Percentiles rank a stretch among this genome's conserved stretches.
phyloP scores from a whole-genome alignment of 2,113 vertebrate genomes.

The Campylomormyrus tamandua region DNA sequence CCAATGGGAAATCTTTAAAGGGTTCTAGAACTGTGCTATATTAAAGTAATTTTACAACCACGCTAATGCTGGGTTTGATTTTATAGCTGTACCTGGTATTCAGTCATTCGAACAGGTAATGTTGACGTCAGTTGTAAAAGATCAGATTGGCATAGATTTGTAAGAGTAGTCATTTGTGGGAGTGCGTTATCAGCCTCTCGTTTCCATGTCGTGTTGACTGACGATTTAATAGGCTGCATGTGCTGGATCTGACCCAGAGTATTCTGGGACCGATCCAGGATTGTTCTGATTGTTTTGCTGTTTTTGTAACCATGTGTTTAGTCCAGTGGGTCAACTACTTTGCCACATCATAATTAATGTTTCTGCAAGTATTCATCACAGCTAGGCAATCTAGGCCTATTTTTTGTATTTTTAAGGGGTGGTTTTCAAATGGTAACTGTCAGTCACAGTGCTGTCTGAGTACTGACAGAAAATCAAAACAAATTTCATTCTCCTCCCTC shows the following conservation, averaged over 20 bases:
- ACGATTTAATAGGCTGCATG: neutral
- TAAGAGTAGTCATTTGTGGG: neutral
- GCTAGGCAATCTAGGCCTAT: neutral
- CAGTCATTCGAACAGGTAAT: neutral
- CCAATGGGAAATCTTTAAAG: neutral
- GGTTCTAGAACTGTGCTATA: neutral
- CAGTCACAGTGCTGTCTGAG: neutral
- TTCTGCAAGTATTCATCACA: neutral
- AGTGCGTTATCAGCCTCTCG: neutral
- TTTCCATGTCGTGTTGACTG: neutral
- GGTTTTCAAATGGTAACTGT: neutral
- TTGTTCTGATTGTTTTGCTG: neutral
- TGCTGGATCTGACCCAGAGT: neutral
- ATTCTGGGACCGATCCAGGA: neutral
- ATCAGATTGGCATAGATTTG: neutral
- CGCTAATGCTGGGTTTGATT: neutral
- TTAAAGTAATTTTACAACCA: neutral
- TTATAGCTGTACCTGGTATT: neutral
- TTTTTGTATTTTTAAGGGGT: neutral
- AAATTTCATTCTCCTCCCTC: neutral
- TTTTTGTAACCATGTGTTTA: neutral
- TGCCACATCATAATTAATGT: neutral
- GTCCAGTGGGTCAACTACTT: neutral
- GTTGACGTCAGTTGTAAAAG: neutral
- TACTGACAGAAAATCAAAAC: neutral